Evolutionary conservation across 1,140 invertebrate species (phyloP), one percentile per base, ranked within the genome.

Genomic region (Physella acuta): DNA sequence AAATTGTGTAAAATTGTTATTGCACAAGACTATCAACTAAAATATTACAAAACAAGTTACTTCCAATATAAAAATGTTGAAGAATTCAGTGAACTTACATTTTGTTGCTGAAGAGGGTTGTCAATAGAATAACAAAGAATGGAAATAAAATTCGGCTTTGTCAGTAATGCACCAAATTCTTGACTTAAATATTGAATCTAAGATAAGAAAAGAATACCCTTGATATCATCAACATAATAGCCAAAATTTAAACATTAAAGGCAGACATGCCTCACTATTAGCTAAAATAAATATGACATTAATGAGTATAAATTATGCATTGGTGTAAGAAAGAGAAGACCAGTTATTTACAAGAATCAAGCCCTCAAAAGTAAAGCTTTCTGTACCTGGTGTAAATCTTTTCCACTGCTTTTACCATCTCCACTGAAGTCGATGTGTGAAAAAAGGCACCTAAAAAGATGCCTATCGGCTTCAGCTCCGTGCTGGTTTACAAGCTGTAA

Each of bases 401-500:
- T 87, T 36, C 83, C 85, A 77, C 79, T 85, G 71, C 80, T 84
- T 83, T 86, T 85, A 84, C 84, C 82, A 85, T 86, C 84, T 75
- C 82, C 80, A 78, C 83, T 88, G 76, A 88, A 88, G 77, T 89
- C 89, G 70, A 89, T 84, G 80, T 86, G 84, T 78, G 92, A 92
- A 86, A 94, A 92, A 84, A 94, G 89, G 88, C 91, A 92, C 86
- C 92, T 91, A 85, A 93, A 89, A 83, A 92, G 89, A 88, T 94
- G 92, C 87, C 92, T 89, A 87, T 94, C 92, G 86, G 92, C 92
- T 88, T 93, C 92, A 85, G 92, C 88, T 86, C 92, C 92, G 88
- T 92, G 89, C 82, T 90, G 88, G 86, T 88, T 87, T 72, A 93
- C 90, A 86, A 93, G 88, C 92, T 93, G 84, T 72, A 78, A 79